phyloP scores from a whole-genome alignment of 1,140 invertebrate genomes.

The Laupala kohalensis region DNA sequence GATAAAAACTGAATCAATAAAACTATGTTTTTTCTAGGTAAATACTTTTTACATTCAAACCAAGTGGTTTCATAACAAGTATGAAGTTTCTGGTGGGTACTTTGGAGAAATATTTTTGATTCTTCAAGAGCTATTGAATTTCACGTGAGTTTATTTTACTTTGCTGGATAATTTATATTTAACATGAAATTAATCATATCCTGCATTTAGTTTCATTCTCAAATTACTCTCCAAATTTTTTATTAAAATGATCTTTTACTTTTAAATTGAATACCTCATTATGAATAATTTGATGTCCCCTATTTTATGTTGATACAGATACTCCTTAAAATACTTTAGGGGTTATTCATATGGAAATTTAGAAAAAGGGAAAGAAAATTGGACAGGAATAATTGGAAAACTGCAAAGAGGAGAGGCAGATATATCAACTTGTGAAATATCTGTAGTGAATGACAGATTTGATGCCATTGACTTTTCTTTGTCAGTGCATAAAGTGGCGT shows the following conservation, averaged over 20 bases:
- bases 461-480: background rate
- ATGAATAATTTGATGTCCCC: background rate
- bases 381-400: background rate
- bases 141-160: background rate
- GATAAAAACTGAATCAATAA: background rate
- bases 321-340: background rate
- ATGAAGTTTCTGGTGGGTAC: background rate
- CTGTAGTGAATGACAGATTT: background rate
- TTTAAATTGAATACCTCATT: background rate
- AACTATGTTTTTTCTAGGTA: background rate
- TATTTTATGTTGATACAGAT: too few relatives aligned
- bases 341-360: background rate
- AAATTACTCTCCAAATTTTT: too few relatives aligned
- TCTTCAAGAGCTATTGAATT: background rate
- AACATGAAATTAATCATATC: too few relatives aligned
- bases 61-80: background rate
- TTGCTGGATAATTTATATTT: too few relatives aligned
- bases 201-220: too few relatives aligned
- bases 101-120: background rate
- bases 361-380: background rate
- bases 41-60: background rate
- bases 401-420: background rate
- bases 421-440: background rate
- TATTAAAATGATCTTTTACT: too few relatives aligned
- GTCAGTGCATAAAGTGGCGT: background rate